phyloP scores from a whole-genome alignment of 2,888 invertebrate genomes.

The Agrotis ipsilon region DNA sequence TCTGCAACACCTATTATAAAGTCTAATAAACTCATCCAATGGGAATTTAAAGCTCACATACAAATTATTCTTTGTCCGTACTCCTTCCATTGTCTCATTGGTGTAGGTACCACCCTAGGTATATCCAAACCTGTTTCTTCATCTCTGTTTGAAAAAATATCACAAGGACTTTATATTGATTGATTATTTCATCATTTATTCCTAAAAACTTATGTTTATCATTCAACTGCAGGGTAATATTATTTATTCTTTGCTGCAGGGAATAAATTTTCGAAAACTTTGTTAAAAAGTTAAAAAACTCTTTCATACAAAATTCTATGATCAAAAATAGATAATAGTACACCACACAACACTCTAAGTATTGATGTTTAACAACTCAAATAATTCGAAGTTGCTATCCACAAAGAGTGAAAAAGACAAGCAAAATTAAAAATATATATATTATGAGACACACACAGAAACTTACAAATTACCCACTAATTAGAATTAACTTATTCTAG shows the following conservation, averaged over 20 bases:
- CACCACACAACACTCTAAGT: no score
- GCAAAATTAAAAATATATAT: slow-evolving; percentile 14
- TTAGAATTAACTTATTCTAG: slow-evolving; percentile 3
- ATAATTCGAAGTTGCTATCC: neutral
- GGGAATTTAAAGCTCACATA: neutral
- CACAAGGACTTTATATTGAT: neutral
- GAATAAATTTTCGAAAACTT: no score
- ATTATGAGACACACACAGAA: slow-evolving; percentile 8
- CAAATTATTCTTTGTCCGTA: neutral
- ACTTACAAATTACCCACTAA: neutral
- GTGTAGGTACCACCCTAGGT: neutral
- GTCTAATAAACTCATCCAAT: neutral
- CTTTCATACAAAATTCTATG: no score
- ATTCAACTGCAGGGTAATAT: no score
- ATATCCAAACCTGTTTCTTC: neutral
- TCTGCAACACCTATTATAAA: no score
- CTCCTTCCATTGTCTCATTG: neutral
- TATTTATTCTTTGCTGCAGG: no score
- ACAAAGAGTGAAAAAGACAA: slow-evolving; percentile 5
- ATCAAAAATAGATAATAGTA: no score
- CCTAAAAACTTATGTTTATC: neutral
- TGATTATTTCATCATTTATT: neutral
- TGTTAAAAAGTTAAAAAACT: no score
- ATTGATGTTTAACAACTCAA: neutral
- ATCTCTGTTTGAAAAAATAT: neutral